These are phyloP conservation scores for Orestias chungarensis DNA, from an alignment of 2,797 vertebrate species.

Conservation along the genomic window DNA sequence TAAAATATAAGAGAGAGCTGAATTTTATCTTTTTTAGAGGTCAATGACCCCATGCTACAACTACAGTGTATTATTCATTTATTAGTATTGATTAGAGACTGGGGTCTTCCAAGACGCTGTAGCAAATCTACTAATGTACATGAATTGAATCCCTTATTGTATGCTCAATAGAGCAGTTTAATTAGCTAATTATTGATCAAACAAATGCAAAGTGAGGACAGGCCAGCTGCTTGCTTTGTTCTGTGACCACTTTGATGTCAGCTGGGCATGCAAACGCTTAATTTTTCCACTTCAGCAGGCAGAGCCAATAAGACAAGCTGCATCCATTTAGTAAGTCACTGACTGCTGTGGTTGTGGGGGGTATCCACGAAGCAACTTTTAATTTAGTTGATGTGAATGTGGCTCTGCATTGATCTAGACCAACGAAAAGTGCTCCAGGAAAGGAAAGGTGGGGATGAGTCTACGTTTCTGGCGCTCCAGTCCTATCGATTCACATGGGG, in stretches of 20 bases:
- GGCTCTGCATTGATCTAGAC: background rate
- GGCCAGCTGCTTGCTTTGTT: conserved; percentile 67
- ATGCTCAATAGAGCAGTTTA: conserved; percentile 31
- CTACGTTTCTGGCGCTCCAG: background rate
- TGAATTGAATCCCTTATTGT: conserved; percentile 40
- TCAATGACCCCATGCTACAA: background rate
- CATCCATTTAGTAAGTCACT: conserved; percentile 42
- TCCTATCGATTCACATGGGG: background rate
- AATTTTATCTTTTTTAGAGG: background rate
- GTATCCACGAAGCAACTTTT: background rate
- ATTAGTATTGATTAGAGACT: conserved; percentile 36
- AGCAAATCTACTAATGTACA: conserved; percentile 32
- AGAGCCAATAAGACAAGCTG: conserved; percentile 42
- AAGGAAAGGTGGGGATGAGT: background rate
- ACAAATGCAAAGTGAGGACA: conserved; percentile 57
- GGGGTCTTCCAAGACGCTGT: conserved; percentile 28
- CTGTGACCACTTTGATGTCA: conserved; percentile 66
- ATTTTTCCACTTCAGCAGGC: conserved; percentile 56
- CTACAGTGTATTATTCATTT: background rate
- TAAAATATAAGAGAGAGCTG: background rate
- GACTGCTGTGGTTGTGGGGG: conserved; percentile 22
- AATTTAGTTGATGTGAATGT: background rate
- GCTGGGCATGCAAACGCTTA: conserved; percentile 41
- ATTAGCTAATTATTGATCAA: conserved; percentile 61
- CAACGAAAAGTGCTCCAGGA: background rate